Conservation (phyloP, 2,797 vertebrate genomes). For the Neomorphus geoffroyi region DNA sequence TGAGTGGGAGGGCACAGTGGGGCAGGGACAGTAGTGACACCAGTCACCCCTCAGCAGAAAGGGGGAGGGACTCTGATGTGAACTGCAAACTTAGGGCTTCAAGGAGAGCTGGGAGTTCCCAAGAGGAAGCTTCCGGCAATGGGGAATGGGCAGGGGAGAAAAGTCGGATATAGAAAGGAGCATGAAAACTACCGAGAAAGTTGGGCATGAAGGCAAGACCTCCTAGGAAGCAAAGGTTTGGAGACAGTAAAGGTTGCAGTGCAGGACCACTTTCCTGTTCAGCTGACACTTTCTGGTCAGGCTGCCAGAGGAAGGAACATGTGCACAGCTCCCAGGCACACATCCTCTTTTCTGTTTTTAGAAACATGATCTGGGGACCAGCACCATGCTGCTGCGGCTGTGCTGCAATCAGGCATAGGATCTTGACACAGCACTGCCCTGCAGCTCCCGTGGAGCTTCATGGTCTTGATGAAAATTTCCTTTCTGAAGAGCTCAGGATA, state of each 20-base stretch:
- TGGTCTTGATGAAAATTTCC: neutral
- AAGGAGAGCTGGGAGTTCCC: neutral
- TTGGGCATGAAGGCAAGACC: neutral
- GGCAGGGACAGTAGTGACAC: neutral
- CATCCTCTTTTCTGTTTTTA: neutral
- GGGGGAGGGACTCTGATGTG: rapidly evolving
- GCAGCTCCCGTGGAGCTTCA: neutral
- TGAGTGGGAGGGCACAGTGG: neutral
- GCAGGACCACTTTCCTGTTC: neutral
- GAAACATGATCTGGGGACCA: neutral
- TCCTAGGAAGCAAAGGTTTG: neutral
- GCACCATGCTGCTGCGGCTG: neutral
- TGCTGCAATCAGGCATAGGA: neutral
- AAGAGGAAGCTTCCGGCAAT: neutral
- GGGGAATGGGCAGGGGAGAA: neutral
- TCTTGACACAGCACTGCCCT: neutral
- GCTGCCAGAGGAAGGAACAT: neutral
- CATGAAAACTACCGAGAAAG: neutral
- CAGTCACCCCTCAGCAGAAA: neutral
- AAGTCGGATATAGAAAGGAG: neutral
- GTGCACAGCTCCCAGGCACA: neutral
- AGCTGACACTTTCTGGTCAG: neutral
- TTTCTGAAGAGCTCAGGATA: neutral
- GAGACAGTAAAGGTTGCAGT: neutral
- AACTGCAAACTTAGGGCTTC: neutral